Base-by-base conservation (phyloP, 37 sponge, comb jelly and placozoan genomes). In the Agelas oroides region DNA sequence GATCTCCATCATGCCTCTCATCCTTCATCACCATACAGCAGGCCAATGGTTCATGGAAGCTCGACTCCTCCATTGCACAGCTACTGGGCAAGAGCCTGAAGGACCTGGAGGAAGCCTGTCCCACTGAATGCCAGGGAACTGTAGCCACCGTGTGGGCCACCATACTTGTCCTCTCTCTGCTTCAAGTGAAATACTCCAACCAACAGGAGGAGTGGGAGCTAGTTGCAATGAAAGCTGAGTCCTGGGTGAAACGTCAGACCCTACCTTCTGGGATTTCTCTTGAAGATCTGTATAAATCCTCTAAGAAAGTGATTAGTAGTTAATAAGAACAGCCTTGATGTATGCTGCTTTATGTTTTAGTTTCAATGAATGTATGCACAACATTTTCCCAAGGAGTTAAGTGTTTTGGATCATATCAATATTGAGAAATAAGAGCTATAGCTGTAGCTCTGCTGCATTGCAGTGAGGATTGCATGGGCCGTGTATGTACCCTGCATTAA, bases 131-230 rank as follows among this genome's bases (percentile, higher is more conserved):
- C 17, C 19, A 28, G 59, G 79, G 86, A 23, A 71, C 30, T 34
- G n/a, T 65, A 39, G 36, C 77, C 39, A 30, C 37, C 12, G 73
- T 87, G 78, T 86, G 86, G 86, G 79, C 79, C 24, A 86, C 86
- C 34, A 71, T 64, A 33, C 62, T 86, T 38, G 79, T 59, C 21
- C 62, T 86, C 61, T 33, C 54, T 28, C 62, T 59, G 53, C 59
- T 86, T 30, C 27, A n/a, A 39, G 40, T 23, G 41, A 68, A 57
- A 35, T 28, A 67, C 32, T 70, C 62, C 28, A 46, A 36, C 16
- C 68, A 60, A 34, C 59, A 78, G 57, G 86, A 86, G 30, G 86
- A 86, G 72, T 78, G 78, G 86, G 86, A 86, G 77, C 78, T 86
- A 28, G 62, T 86, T 18, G 78, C 71, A 27, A 86, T 70, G 78